Percentiles rank a stretch among this genome's conserved stretches.
Evolutionary conservation across 2,797 vertebrate genomes (phyloP).

Genomic region (Sebastes vulpes): DNA sequence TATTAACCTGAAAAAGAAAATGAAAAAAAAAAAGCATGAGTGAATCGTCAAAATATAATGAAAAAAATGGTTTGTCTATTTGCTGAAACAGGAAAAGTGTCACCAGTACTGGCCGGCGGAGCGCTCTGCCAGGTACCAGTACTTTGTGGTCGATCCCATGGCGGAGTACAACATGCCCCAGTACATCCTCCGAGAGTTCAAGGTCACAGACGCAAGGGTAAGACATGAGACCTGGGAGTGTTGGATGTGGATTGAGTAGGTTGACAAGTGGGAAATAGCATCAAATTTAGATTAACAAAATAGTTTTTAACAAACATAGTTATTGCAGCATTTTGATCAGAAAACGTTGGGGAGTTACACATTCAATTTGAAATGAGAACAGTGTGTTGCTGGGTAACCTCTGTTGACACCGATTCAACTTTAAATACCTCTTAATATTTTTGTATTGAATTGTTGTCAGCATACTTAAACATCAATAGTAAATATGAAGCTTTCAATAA

Average conservation of each 20-base stretch:
- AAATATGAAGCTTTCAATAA: neutral
- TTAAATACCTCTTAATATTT: neutral
- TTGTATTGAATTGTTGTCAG: neutral
- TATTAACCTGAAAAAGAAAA: neutral
- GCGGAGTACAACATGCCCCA: conserved; percentile 99
- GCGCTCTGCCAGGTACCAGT: conserved; percentile 97
- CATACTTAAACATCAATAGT: neutral
- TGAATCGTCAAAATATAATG: neutral
- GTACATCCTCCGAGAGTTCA: conserved; percentile 98
- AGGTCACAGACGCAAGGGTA: conserved; percentile 98
- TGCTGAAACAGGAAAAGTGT: conserved; percentile 92
- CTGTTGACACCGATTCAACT: neutral
- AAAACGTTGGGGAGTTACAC: neutral
- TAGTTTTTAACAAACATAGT: neutral
- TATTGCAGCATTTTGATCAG: neutral
- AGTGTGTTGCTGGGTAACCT: neutral
- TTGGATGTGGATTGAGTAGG: neutral
- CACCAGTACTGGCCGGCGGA: conserved; percentile 98
- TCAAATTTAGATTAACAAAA: neutral
- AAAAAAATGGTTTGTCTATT: neutral
- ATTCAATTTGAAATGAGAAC: neutral
- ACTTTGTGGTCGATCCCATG: conserved; percentile 98
- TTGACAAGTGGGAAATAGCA: neutral
- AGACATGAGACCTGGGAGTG: conserved; percentile 51
- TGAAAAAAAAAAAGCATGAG: neutral